Percentiles rank a stretch among this genome's conserved stretches.
phyloP scores from a whole-genome alignment of 2,113 vertebrate species.

The Bubo blakistoni region DNA sequence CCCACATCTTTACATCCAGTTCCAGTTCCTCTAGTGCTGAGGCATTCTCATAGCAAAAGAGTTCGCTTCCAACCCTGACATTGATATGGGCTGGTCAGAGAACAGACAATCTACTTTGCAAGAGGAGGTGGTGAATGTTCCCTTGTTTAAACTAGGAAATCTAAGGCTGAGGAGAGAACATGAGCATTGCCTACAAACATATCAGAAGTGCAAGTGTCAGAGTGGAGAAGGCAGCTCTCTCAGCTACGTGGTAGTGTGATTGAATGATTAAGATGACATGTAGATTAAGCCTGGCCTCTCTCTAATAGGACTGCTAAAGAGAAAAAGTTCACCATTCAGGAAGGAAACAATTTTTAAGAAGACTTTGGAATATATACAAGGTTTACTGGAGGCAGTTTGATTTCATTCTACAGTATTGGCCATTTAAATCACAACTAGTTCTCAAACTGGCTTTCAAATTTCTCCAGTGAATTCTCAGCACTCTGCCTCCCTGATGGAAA shows the following conservation, averaged over 20 bases:
- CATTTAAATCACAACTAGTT: not conserved
- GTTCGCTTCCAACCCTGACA: not conserved
- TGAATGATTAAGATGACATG: not conserved
- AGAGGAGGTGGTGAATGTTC: not conserved
- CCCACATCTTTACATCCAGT: not conserved
- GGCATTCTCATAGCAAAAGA: not conserved
- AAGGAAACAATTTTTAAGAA: not conserved
- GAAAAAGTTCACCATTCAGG: not conserved
- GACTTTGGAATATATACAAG: not conserved
- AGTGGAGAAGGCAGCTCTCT: not conserved
- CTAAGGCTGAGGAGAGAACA: not conserved
- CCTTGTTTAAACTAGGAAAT: not conserved
- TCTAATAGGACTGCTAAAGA: not conserved
- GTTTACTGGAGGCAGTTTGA: not conserved
- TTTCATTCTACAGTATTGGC: not conserved
- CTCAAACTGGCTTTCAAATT: not conserved
- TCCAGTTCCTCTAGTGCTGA: not conserved
- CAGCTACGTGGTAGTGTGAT: accelerated
- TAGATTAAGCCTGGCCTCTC: not conserved
- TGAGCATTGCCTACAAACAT: not conserved
- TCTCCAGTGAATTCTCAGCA: not conserved
- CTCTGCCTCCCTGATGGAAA: not conserved
- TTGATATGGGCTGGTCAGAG: not conserved
- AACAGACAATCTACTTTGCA: not conserved
- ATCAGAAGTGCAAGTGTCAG: not conserved